Conservation (phyloP, 64 coral and sea anemone species). For the Orbicella faveolata region DNA sequence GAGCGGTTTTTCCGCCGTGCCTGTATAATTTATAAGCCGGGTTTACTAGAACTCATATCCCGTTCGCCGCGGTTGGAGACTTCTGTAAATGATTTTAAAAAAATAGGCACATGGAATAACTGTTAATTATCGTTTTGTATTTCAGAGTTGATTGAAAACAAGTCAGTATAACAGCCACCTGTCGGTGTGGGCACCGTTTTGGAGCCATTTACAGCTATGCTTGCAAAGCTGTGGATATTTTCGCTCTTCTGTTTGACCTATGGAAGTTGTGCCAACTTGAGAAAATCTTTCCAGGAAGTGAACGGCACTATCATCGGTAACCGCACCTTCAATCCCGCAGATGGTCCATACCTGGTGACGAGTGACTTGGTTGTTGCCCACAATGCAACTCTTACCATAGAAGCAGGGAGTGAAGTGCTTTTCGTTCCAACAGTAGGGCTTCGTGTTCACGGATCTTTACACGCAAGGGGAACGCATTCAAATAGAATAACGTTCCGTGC, state of each 20-base stretch:
- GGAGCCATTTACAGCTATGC: not conserved
- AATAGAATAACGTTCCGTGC: slow-evolving; percentile 52
- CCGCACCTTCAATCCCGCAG: slow-evolving; percentile 5
- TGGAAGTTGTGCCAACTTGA: not conserved
- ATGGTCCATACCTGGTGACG: slow-evolving; percentile 69
- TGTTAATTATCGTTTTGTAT: no score
- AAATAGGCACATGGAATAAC: no score
- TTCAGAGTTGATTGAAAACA: no score
- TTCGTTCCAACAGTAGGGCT: slow-evolving; percentile 48
- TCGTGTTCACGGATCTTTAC: slow-evolving; percentile 44
- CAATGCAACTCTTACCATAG: slow-evolving; percentile 37
- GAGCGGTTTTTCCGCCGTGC: no score
- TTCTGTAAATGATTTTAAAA: no score
- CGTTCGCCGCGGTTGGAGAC: no score
- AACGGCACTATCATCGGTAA: slow-evolving; percentile 18
- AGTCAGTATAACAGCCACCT: no score
- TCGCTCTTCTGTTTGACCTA: not conserved
- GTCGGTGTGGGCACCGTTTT: no score
- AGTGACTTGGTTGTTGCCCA: slow-evolving; percentile 52
- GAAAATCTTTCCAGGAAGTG: not conserved
- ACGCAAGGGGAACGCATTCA: slow-evolving; percentile 48
- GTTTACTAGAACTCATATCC: no score
- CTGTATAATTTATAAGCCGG: no score
- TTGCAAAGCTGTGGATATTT: not conserved
- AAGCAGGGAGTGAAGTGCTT: slow-evolving; percentile 49